Percentiles rank a stretch among this genome's conserved stretches.
These are phyloP conservation scores for Sebastes kiyomatsui DNA, from an alignment of 2,797 vertebrate species.

Conservation along the genomic window DNA sequence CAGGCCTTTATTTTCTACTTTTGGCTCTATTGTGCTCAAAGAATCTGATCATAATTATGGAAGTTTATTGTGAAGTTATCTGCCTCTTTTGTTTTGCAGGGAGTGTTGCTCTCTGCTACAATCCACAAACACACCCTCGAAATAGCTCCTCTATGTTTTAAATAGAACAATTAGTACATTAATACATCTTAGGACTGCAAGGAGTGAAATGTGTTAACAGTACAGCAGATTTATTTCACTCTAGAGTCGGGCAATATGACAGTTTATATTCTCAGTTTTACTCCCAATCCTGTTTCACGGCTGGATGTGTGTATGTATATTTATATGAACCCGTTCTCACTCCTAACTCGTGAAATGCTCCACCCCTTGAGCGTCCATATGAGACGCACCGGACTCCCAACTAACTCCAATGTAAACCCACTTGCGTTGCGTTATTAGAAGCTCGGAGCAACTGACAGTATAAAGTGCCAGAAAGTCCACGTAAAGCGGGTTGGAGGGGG, in stretches of 20 bases:
- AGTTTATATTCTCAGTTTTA: background rate
- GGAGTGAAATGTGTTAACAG: background rate
- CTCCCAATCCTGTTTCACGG: background rate
- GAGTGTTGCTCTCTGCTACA: background rate
- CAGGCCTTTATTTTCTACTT: background rate
- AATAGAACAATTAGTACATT: background rate
- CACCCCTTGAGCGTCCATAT: too few species aligned
- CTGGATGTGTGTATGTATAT: background rate
- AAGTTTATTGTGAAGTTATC: background rate
- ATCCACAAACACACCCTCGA: background rate
- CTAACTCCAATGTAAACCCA: too few species aligned
- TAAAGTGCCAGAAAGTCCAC: too few species aligned
- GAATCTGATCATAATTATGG: background rate
- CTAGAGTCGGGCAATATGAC: background rate
- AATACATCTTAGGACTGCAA: too few species aligned
- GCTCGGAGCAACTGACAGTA: too few species aligned
- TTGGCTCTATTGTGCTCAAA: background rate
- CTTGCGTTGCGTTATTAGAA: too few species aligned
- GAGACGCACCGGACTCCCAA: too few species aligned
- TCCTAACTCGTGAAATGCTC: too few species aligned
- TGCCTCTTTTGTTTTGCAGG: background rate
- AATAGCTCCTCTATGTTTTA: background rate
- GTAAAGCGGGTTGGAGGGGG: too few species aligned
- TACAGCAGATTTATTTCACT: background rate
- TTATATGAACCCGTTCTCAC: too few species aligned